Evolutionary conservation across 2,113 vertebrate species (phyloP).

Genomic region (Myotis brandtii): DNA sequence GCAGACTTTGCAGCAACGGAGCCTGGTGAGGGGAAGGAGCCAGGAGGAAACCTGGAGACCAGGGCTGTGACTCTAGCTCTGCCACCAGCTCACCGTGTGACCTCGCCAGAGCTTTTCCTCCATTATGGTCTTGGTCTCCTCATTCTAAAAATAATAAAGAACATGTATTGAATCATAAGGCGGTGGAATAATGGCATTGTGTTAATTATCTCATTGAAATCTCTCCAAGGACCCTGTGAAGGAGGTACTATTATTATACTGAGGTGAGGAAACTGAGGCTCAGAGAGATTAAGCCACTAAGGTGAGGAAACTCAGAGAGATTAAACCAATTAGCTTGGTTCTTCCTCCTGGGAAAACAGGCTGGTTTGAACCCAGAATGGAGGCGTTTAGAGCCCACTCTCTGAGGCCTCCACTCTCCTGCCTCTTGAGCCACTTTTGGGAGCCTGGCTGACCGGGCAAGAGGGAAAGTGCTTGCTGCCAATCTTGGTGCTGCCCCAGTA

Average conservation of each 20-base stretch:
- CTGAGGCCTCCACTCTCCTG: not conserved
- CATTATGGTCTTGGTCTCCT: not conserved
- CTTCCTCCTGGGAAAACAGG: not conserved
- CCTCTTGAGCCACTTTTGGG: not conserved
- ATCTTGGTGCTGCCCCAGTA: not conserved
- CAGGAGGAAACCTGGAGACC: not conserved
- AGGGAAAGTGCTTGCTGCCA: not conserved
- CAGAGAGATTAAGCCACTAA: not conserved
- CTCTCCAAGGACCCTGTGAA: not conserved
- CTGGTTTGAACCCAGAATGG: not conserved
- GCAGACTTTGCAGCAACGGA: not conserved
- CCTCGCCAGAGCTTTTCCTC: not conserved
- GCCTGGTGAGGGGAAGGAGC: not conserved
- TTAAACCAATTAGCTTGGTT: not conserved
- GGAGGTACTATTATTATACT: not conserved
- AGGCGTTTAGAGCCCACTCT: not conserved
- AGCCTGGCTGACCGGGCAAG: not conserved
- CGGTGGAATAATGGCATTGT: not conserved
- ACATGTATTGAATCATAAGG: not conserved
- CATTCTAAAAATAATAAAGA: slow-evolving; percentile 27
- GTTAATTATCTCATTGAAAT: slow-evolving; percentile 8
- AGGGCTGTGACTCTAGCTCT: not conserved
- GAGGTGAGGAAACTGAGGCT: not conserved
- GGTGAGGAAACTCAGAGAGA: not conserved
- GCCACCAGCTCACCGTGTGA: not conserved